Percentiles rank a stretch among this genome's conserved stretches.
Conservation (phyloP, 1,140 invertebrate genomes). For the Pseudoatta argentina region DNA sequence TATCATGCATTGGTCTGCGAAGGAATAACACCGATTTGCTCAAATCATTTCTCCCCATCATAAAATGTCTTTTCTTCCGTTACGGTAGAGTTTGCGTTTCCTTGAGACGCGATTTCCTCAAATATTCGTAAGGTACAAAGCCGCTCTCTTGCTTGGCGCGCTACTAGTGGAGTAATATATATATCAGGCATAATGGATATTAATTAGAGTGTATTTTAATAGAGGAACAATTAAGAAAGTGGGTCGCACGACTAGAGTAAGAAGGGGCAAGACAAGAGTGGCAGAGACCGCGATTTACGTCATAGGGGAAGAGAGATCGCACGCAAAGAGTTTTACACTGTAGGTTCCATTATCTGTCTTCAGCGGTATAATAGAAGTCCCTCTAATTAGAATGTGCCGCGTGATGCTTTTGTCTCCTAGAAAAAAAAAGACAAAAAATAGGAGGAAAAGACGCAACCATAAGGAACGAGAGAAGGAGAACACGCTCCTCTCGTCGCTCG, state of each 20-base stretch:
- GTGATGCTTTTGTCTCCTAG: conserved; percentile 60
- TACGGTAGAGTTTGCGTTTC: conserved; percentile 23
- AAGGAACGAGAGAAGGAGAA: neutral
- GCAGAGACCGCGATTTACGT: conserved; percentile 64
- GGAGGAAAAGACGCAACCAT: neutral
- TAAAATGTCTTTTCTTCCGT: conserved; percentile 58
- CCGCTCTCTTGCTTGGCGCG: conserved; percentile 30
- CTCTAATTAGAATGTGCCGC: conserved; percentile 74
- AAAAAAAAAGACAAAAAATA: conserved; percentile 30
- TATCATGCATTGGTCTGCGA: neutral
- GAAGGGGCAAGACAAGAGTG: conserved; percentile 15
- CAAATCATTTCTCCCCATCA: conserved; percentile 6
- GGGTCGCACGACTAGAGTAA: conserved; percentile 72
- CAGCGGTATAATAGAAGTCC: conserved; percentile 67
- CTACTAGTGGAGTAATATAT: conserved; percentile 74
- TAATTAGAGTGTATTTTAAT: conserved; percentile 83
- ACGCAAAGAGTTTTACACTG: conserved; percentile 69
- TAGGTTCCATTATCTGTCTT: conserved; percentile 70
- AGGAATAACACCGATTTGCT: conserved; percentile 10
- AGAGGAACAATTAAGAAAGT: conserved; percentile 83
- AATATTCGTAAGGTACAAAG: conserved; percentile 54
- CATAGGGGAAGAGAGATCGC: conserved; percentile 37
- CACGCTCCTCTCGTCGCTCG: conserved; percentile 23
- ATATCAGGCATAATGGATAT: conserved; percentile 80
- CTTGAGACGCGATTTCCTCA: conserved; percentile 36